phyloP scores from a whole-genome alignment of 2,113 vertebrate genomes.

The Gorsachius goisagi region DNA sequence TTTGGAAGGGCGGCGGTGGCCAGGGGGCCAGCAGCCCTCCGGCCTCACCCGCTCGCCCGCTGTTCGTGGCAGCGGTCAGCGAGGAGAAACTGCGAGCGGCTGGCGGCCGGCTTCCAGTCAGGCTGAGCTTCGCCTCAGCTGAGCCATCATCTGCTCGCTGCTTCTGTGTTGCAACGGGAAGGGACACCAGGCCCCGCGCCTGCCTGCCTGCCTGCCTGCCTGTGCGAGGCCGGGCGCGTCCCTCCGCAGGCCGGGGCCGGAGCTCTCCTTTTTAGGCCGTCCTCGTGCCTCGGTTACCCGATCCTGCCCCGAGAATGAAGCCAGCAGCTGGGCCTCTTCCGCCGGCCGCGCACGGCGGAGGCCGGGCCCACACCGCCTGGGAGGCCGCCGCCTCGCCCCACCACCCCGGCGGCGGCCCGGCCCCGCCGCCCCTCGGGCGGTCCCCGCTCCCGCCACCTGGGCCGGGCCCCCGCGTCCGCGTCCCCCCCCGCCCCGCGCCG shows the following conservation, averaged over 20 bases:
- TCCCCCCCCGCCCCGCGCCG: not conserved
- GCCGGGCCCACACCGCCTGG: not conserved
- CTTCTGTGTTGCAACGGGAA: rapidly evolving
- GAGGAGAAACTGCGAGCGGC: rapidly evolving
- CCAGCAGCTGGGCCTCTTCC: not conserved
- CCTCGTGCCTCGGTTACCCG: not conserved
- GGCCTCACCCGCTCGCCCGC: not conserved
- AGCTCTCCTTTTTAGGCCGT: not conserved
- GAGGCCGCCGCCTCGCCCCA: not conserved
- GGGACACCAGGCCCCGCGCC: rapidly evolving
- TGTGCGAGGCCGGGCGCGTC: not conserved
- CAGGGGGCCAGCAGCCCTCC: not conserved
- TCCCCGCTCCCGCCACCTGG: not conserved
- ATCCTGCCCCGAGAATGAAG: not conserved
- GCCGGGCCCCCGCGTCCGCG: not conserved
- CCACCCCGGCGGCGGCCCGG: too few relatives aligned
- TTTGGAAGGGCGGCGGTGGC: rapidly evolving
- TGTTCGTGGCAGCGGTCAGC: rapidly evolving
- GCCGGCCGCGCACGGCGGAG: not conserved
- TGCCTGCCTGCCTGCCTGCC: rapidly evolving
- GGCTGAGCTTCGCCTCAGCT: not conserved
- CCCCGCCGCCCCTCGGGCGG: too few relatives aligned
- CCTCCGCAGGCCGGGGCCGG: not conserved
- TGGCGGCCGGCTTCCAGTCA: rapidly evolving
- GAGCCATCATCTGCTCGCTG: rapidly evolving